These are phyloP conservation scores for Polymixis lichenea DNA, from an alignment of 2,888 invertebrate species.

Conservation along the genomic window DNA sequence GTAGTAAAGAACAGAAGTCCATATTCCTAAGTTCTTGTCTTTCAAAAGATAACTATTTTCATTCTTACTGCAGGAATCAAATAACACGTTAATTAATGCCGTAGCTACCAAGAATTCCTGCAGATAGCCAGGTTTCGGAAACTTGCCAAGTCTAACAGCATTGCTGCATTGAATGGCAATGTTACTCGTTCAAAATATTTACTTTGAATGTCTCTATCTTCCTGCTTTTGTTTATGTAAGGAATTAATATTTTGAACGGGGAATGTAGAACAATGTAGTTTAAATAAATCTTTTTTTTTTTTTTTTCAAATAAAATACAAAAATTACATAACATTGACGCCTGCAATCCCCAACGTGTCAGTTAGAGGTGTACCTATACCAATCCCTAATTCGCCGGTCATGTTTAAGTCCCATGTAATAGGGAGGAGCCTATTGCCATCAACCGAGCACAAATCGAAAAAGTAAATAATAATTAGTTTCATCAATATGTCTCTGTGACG, in stretches of 20 bases:
- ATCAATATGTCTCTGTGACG: neutral
- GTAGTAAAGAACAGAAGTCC: neutral
- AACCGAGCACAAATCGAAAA: neutral
- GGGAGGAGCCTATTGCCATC: neutral
- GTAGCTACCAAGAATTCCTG: slow-evolving; percentile 30
- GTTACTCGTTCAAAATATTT: slow-evolving; percentile 33
- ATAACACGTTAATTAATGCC: slow-evolving; percentile 43
- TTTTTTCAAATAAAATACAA: neutral
- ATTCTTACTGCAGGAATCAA: slow-evolving; percentile 7
- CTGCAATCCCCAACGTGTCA: too few species aligned
- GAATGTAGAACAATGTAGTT: neutral
- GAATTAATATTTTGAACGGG: neutral
- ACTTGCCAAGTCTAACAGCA: slow-evolving; percentile 48
- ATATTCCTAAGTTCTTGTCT: neutral
- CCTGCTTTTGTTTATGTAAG: neutral
- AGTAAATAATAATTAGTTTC: neutral
- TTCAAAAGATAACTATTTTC: neutral
- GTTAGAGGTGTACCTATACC: neutral
- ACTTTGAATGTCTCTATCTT: slow-evolving; percentile 23
- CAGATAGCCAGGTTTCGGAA: slow-evolving; percentile 32
- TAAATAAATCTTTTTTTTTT: too few species aligned
- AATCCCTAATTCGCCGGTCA: neutral
- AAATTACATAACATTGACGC: neutral
- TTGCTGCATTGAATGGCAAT: slow-evolving; percentile 43
- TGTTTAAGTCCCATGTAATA: neutral